Evolutionary conservation across 2,888 invertebrate species (phyloP).

Genomic region (Agrochola lychnidis): DNA sequence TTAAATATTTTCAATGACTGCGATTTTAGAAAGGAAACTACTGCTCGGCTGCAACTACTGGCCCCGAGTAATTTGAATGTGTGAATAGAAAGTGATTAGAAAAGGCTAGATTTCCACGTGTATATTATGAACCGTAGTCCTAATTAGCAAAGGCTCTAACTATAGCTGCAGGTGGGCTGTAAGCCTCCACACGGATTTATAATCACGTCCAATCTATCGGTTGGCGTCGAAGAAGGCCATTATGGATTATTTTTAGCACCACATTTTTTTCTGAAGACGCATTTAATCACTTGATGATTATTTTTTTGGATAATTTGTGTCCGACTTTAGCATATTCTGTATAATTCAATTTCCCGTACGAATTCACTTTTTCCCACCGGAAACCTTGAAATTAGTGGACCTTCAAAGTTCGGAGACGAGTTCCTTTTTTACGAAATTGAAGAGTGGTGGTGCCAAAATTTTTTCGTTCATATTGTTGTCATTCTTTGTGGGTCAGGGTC

Average conservation of each 20-base stretch:
- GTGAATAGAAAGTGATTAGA: not conserved
- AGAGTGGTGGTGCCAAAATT: constrained; percentile 34
- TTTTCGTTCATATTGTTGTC: constrained; percentile 36
- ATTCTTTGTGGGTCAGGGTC: constrained; percentile 40
- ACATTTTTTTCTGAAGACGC: not conserved
- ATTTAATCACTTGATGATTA: not conserved
- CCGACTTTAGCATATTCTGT: not conserved
- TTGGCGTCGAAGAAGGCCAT: not conserved
- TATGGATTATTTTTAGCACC: not conserved
- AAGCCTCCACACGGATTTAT: constrained; percentile 16
- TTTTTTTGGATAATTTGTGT: not conserved
- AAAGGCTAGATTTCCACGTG: not conserved
- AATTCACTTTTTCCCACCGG: constrained; percentile 40
- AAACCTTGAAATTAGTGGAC: constrained; percentile 47
- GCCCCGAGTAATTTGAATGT: too few relatives aligned
- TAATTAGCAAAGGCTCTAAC: constrained; percentile 7
- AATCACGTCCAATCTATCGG: constrained; percentile 11
- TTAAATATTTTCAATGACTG: not conserved
- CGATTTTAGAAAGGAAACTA: too few relatives aligned
- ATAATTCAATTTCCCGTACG: constrained; percentile 44
- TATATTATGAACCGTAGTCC: not conserved
- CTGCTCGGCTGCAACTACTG: too few relatives aligned
- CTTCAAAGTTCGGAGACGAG: constrained; percentile 42
- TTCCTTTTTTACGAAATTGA: constrained; percentile 41
- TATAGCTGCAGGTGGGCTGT: not conserved